These are phyloP conservation scores for Toxostoma redivivum DNA, from an alignment of 2,113 vertebrate species.

Conservation along the genomic window DNA sequence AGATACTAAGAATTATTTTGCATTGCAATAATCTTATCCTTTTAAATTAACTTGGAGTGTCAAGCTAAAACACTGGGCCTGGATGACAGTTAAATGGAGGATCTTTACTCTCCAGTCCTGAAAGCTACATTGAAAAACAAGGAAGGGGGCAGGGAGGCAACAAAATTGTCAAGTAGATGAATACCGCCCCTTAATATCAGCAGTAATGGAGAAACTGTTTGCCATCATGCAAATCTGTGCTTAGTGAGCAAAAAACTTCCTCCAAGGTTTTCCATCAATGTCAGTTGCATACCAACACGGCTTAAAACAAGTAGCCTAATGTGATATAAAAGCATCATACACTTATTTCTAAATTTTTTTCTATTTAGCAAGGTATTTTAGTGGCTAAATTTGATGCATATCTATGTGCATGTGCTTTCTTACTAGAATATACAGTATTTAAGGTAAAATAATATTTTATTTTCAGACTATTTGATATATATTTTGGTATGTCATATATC, in stretches of 20 bases:
- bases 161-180: constrained; percentile 55
- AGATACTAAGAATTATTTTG: constrained; percentile 33
- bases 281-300: neutral
- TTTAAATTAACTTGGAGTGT: constrained; percentile 20
- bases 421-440: neutral
- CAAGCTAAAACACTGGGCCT: neutral
- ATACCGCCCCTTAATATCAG: constrained; percentile 35
- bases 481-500: neutral
- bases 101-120: neutral
- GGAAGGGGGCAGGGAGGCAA: neutral
- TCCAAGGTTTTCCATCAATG: constrained; percentile 51
- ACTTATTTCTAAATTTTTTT: neutral
- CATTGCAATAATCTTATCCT: neutral
- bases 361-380: neutral
- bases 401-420: neutral
- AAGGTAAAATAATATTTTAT: neutral
- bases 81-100: constrained; percentile 36
- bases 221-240: constrained; percentile 58
- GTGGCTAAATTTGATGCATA: neutral
- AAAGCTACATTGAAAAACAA: neutral
- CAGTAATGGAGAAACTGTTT: constrained; percentile 56
- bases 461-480: neutral
- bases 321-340: neutral
- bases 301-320: neutral
- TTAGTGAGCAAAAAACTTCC: constrained; percentile 49